Conservation (phyloP, 2,888 invertebrate species). For the Philereme transversata region DNA sequence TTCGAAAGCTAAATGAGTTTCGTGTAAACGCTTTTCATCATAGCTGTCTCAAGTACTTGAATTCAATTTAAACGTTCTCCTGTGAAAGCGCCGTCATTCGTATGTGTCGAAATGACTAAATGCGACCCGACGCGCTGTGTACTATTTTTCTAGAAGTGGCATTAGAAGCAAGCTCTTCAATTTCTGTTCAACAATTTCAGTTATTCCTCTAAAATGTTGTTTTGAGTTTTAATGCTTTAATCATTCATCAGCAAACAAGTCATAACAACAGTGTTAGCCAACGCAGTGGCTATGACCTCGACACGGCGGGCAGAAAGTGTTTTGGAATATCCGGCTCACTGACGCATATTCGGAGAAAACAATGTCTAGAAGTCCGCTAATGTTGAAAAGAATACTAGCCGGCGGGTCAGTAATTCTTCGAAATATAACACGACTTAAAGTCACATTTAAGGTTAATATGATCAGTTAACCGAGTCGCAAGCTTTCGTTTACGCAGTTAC, state of each 20-base stretch:
- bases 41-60: slow-evolving; percentile 9
- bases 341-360: too few species aligned
- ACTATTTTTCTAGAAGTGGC: slow-evolving; percentile 36
- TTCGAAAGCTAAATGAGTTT: neutral
- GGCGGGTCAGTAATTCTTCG: too few species aligned
- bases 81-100: slow-evolving; percentile 46
- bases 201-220: neutral
- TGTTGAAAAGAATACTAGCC: too few species aligned
- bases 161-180: slow-evolving; percentile 11
- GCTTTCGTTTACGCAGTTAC: too few species aligned
- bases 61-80: slow-evolving; percentile 43
- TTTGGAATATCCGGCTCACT: too few species aligned
- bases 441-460: too few species aligned
- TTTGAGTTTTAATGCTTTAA: neutral
- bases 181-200: neutral
- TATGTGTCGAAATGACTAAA: slow-evolving; percentile 46
- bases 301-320: too few species aligned
- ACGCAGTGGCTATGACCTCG: too few species aligned
- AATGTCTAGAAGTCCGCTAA: too few species aligned
- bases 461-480: too few species aligned
- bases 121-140: slow-evolving; percentile 44
- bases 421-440: too few species aligned
- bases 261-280: too few species aligned
- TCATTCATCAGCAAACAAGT: neutral
- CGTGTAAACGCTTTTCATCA: neutral